Evolutionary conservation across 2,888 invertebrate species (phyloP).

Genomic region (Rotaria macrura): DNA sequence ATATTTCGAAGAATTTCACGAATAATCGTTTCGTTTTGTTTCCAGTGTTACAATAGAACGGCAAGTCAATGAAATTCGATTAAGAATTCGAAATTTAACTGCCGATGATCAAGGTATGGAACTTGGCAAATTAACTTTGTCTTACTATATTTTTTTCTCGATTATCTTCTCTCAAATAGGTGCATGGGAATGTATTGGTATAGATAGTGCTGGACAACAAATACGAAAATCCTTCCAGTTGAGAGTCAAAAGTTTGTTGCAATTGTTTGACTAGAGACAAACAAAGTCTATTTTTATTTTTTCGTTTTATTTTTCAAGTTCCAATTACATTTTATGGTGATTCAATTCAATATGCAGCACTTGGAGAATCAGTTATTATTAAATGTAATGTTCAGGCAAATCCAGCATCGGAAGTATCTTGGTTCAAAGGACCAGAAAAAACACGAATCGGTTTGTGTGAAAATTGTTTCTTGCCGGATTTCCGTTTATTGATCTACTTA

Average conservation of each 20-base stretch:
- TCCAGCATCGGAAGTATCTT: not conserved
- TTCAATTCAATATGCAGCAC: constrained; percentile 1
- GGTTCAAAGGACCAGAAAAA: constrained; percentile 14
- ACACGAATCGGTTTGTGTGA: not conserved
- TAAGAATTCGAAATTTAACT: constrained; percentile 17
- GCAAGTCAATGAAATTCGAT: not conserved
- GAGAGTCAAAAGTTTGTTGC: not conserved
- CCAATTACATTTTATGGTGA: constrained; percentile 6
- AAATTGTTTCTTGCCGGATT: no score
- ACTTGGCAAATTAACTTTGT: no score
- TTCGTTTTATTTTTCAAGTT: not conserved
- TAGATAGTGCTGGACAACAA: not conserved
- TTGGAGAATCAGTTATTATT: not conserved
- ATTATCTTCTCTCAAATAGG: not conserved
- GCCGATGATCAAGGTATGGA: constrained; percentile 12
- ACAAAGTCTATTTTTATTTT: no score
- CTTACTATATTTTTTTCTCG: no score
- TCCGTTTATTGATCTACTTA: not conserved
- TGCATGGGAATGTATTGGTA: not conserved
- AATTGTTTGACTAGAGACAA: no score
- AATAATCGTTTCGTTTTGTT: not conserved
- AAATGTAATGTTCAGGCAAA: not conserved
- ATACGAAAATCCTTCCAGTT: not conserved
- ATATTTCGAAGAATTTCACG: not conserved
- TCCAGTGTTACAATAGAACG: not conserved